Conservation (phyloP, 2,113 vertebrate genomes). For the Halcyon senegalensis region DNA sequence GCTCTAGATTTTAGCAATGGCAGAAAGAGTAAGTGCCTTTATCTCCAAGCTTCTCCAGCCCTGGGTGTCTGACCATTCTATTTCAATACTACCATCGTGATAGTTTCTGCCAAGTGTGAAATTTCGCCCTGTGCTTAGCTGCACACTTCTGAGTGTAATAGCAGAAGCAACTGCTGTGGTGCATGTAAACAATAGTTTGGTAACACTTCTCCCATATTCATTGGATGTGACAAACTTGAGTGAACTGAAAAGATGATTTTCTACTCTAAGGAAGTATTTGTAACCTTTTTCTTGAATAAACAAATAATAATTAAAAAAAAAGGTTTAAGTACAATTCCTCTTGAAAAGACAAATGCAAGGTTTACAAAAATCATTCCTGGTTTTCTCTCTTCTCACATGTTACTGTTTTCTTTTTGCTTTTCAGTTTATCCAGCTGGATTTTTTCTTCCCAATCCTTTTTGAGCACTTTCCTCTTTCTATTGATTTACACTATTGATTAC, state of each 20-base stretch:
- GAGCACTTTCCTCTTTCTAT: not conserved
- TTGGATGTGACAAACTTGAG: not conserved
- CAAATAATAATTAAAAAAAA: not conserved
- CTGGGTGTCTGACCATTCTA: not conserved
- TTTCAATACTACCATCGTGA: not conserved
- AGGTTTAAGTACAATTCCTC: rapidly evolving
- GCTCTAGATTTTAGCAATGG: not conserved
- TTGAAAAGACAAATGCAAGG: not conserved
- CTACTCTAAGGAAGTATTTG: not conserved
- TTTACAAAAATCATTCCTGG: not conserved
- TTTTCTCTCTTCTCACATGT: not conserved
- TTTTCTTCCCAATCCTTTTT: not conserved
- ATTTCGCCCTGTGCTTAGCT: not conserved
- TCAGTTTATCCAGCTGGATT: not conserved
- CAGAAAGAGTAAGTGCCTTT: not conserved
- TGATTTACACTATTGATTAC: too few relatives aligned
- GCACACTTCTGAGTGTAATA: not conserved
- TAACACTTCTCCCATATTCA: not conserved
- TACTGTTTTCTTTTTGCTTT: not conserved
- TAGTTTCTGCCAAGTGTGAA: not conserved
- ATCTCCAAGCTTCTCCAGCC: not conserved
- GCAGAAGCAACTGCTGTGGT: not conserved
- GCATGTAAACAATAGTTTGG: not conserved
- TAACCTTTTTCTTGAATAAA: not conserved
- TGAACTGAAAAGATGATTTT: not conserved